Conservation (phyloP, 1,140 invertebrate genomes). For the Papilio xuthus region DNA sequence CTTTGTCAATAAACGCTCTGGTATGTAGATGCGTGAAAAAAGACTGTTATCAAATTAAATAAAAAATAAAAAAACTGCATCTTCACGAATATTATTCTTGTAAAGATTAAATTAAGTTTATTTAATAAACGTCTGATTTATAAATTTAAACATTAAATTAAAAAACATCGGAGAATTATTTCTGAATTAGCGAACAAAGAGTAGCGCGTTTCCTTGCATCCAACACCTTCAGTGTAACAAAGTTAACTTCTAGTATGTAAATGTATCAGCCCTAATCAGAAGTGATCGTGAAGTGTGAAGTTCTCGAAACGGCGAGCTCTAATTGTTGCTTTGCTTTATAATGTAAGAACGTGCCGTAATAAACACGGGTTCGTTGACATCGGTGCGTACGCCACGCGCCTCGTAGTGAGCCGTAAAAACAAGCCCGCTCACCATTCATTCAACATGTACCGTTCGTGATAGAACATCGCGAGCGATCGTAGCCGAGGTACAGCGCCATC, state of each 20-base stretch:
- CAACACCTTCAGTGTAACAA: background rate
- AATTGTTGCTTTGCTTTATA: conserved; percentile 40
- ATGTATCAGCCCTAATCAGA: conserved; percentile 33
- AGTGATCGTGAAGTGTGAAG: conserved; percentile 28
- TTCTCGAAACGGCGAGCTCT: conserved; percentile 28
- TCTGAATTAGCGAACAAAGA: background rate
- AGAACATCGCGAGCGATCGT: conserved; percentile 47
- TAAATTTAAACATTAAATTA: too few relatives aligned
- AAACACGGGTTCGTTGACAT: conserved; percentile 72
- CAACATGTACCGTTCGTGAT: conserved; percentile 52
- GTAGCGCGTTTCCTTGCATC: background rate
- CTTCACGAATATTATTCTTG: background rate
- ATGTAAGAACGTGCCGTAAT: conserved; percentile 54
- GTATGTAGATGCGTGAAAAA: background rate
- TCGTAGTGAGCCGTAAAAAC: conserved; percentile 66
- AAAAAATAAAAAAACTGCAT: too few relatives aligned
- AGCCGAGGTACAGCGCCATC: conserved; percentile 58
- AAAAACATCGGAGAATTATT: background rate
- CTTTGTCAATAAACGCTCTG: background rate
- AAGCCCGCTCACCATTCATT: conserved; percentile 65
- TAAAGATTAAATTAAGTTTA: background rate
- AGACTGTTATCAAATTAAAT: background rate
- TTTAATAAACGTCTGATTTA: background rate
- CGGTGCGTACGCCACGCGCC: conserved; percentile 63
- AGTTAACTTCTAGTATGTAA: background rate